phyloP scores from a whole-genome alignment of 92 coral and sea anemone genomes.

The Palythoa grandiflora region DNA sequence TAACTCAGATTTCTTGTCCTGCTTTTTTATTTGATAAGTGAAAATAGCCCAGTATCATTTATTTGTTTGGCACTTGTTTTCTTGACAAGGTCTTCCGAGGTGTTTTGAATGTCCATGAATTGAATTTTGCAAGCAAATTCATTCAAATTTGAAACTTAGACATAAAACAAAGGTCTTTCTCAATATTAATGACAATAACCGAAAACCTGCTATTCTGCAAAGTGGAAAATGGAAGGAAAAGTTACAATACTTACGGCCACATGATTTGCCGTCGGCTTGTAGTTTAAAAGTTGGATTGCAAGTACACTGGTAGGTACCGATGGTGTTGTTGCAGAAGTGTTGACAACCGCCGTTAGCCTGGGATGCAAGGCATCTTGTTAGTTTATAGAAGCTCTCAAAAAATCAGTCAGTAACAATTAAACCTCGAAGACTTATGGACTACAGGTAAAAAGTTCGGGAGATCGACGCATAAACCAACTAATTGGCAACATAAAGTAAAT shows the following conservation, averaged over 20 bases:
- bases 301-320: slow-evolving; percentile 90
- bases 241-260: slow-evolving; percentile 86
- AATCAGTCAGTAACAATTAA: not conserved
- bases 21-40: too few relatives aligned
- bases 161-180: too few relatives aligned
- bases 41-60: too few relatives aligned
- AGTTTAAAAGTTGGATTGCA: slow-evolving; percentile 91
- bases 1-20: too few relatives aligned
- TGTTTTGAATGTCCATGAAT: too few relatives aligned
- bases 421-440: not conserved
- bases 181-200: too few relatives aligned
- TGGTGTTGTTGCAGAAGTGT: slow-evolving; percentile 90
- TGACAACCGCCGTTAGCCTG: slow-evolving; percentile 98
- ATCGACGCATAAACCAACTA: not conserved
- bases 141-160: too few relatives aligned
- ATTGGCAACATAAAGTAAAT: too few relatives aligned
- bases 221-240: not conserved
- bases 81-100: too few relatives aligned
- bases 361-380: not conserved
- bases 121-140: too few relatives aligned
- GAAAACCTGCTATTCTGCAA: not conserved
- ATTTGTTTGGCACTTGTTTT: too few relatives aligned
- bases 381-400: not conserved
- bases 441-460: not conserved
- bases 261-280: slow-evolving; percentile 93